phyloP scores from a whole-genome alignment of 2,113 vertebrate genomes.

The Bucco capensis region DNA sequence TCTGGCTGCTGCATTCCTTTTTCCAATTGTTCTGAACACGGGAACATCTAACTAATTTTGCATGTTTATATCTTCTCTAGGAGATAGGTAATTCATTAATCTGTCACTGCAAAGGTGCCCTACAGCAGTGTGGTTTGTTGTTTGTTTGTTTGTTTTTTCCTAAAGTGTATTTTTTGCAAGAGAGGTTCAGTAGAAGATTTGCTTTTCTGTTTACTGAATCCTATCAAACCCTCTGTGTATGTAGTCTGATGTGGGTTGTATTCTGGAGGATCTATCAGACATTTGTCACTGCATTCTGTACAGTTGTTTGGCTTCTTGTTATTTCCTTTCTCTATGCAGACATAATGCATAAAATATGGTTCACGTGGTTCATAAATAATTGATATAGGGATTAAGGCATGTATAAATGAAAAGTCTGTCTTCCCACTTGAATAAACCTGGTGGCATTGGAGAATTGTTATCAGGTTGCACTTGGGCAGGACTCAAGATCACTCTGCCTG shows the following conservation, averaged over 20 bases:
- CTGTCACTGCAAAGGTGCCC: not conserved
- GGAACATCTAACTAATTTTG: slow-evolving; percentile 21
- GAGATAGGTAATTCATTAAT: slow-evolving; percentile 36
- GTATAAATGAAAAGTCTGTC: not conserved
- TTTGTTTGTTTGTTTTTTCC: not conserved
- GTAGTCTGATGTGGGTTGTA: not conserved
- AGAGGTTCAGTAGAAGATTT: not conserved
- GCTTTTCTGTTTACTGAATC: not conserved
- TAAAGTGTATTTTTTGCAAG: not conserved
- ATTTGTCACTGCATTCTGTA: not conserved
- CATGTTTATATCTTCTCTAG: slow-evolving; percentile 36
- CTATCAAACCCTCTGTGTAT: not conserved
- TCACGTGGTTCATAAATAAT: not conserved
- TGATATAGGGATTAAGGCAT: not conserved
- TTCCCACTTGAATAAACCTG: not conserved
- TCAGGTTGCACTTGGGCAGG: not conserved
- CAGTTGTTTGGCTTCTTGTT: not conserved
- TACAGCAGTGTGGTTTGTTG: not conserved
- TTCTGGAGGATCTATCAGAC: not conserved
- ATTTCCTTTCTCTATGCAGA: not conserved
- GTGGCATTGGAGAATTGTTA: not conserved
- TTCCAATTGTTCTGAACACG: not conserved
- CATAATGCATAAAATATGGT: not conserved
- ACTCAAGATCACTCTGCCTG: not conserved
- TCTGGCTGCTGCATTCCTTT: not conserved